phyloP scores from a whole-genome alignment of 2,797 vertebrate genomes.

The Miichthys miiuy region DNA sequence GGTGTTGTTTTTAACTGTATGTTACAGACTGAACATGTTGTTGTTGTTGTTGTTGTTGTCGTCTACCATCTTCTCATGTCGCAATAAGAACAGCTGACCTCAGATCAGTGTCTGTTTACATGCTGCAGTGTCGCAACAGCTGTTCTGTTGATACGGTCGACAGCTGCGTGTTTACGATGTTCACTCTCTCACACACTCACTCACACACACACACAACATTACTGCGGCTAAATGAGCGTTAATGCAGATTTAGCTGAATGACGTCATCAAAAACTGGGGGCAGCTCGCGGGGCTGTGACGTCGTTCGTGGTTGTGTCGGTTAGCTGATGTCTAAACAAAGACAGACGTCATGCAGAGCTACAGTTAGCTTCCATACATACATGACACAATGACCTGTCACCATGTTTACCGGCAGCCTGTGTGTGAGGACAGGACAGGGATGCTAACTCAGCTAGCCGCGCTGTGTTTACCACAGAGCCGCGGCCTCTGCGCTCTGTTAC shows the following conservation, averaged over 20 bases:
- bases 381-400: background rate
- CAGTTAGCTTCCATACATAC: background rate
- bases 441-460: background rate
- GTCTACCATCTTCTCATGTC: background rate
- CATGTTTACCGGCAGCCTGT: background rate
- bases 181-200: too few relatives aligned
- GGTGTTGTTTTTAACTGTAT: background rate
- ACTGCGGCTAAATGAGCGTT: too few relatives aligned
- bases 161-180: background rate
- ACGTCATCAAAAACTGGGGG: background rate
- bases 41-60: background rate
- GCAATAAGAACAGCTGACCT: background rate
- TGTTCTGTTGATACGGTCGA: constrained; percentile 7
- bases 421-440: too few relatives aligned
- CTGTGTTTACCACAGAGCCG: background rate
- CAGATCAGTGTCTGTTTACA: constrained; percentile 41
- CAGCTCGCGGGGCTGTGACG: too few relatives aligned
- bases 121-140: constrained; percentile 29
- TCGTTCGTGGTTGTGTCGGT: too few relatives aligned
- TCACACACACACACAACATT: too few relatives aligned
- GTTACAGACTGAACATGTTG: too few relatives aligned
- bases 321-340: constrained; percentile 3
- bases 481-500: constrained; percentile 22
- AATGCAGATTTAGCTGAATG: background rate
- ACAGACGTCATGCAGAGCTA: background rate